phyloP scores from a whole-genome alignment of 1,140 invertebrate genomes.

The Aphis gossypii region DNA sequence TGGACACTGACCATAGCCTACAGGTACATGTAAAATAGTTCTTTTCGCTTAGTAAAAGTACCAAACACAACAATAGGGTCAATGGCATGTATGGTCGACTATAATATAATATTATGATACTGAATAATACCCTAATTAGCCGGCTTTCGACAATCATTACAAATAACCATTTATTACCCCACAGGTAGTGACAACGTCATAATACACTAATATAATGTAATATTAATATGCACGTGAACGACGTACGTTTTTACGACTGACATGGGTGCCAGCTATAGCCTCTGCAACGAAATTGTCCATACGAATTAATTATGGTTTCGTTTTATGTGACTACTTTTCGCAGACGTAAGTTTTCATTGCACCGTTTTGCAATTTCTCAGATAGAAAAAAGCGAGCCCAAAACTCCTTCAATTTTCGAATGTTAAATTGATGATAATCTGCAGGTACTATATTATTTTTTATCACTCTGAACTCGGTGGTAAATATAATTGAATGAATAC shows the following conservation, averaged over 20 bases:
- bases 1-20: not conserved
- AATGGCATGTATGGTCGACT: not conserved
- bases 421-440: no score
- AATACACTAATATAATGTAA: not conserved
- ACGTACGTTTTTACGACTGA: not conserved
- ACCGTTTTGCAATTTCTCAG: not conserved
- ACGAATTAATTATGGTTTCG: not conserved
- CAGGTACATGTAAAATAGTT: not conserved
- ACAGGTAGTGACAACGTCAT: not conserved
- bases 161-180: not conserved
- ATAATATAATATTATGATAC: not conserved
- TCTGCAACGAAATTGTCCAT: not conserved
- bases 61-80: not conserved
- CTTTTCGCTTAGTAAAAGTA: not conserved
- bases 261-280: no score
- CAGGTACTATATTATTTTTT: no score
- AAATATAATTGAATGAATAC: not conserved
- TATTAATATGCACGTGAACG: not conserved
- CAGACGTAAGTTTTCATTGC: no score
- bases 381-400: not conserved
- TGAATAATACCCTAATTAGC: constrained; percentile 2
- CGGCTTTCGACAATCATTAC: constrained; percentile 14
- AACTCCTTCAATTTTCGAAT: not conserved
- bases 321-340: not conserved
- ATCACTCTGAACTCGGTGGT: not conserved